Evolutionary conservation across 1,140 invertebrate species (phyloP).

Genomic region (Bombyx mandarina): DNA sequence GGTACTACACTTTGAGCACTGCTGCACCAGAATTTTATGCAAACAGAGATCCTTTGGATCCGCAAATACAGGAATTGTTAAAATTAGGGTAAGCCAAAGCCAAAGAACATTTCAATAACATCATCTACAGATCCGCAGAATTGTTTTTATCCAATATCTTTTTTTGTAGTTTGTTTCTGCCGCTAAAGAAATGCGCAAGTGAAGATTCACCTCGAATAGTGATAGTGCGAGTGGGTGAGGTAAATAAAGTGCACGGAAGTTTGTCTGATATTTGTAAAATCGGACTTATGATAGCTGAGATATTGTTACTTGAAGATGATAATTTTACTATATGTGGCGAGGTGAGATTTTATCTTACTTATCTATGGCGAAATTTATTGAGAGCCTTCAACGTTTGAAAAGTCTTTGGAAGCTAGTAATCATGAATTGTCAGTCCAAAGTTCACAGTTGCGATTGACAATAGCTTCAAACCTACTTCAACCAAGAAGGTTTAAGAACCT

Average conservation of each 20-base stretch:
- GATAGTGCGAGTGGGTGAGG: background rate
- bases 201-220: slow-evolving; percentile 1
- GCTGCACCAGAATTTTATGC: slow-evolving; percentile 83
- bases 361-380: background rate
- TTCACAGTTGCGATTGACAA: too few relatives aligned
- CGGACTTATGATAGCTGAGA: background rate
- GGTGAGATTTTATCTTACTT: background rate
- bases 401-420: too few relatives aligned
- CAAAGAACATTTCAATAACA: background rate
- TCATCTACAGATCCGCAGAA: too few relatives aligned
- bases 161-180: slow-evolving; percentile 1
- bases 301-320: slow-evolving; percentile 1
- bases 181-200: background rate
- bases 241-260: background rate
- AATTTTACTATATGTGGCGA: background rate
- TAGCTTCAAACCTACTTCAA: too few relatives aligned
- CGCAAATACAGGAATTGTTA: slow-evolving; percentile 7
- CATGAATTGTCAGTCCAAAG: too few relatives aligned
- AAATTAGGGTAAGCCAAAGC: slow-evolving; percentile 6
- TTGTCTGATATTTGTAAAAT: background rate
- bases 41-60: slow-evolving; percentile 70
- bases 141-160: background rate
- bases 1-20: slow-evolving; percentile 84
- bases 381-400: too few relatives aligned
- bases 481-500: too few relatives aligned